A percentile compares a stretch with the other conserved stretches of the same genome.
These are phyloP conservation scores for Drosophila percnosoma DNA, from an alignment of 2,888 invertebrate species.

Conservation along the genomic window DNA sequence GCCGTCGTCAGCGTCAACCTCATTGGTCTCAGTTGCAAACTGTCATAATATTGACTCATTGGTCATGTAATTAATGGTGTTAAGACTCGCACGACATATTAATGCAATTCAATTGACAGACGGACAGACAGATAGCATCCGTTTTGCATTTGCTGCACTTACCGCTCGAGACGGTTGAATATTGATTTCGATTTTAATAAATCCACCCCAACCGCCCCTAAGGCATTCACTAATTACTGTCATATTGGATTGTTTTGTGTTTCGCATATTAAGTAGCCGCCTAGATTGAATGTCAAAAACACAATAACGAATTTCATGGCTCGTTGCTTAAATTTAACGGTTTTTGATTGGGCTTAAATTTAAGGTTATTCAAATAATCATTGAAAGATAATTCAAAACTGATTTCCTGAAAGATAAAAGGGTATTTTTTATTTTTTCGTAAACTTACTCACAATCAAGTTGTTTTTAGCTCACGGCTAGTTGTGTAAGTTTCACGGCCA, in stretches of 20 bases:
- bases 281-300: neutral
- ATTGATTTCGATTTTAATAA: constrained; percentile 81
- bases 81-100: constrained; percentile 72
- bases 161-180: constrained; percentile 33
- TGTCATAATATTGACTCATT: constrained; percentile 78
- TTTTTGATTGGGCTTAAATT: neutral
- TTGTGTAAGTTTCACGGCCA: neutral
- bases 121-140: constrained; percentile 54
- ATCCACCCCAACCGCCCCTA: constrained; percentile 20
- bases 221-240: constrained; percentile 55
- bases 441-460: neutral
- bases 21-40: constrained; percentile 46
- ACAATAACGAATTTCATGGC: neutral
- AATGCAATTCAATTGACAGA: constrained; percentile 72
- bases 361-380: neutral
- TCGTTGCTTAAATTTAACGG: neutral
- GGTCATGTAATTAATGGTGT: constrained; percentile 75
- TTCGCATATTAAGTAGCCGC: constrained; percentile 50
- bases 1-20: neutral
- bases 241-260: constrained; percentile 25
- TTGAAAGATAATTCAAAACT: neutral
- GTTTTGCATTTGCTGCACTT: constrained; percentile 49
- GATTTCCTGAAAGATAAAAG: neutral
- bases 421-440: neutral
- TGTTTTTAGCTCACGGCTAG: neutral